phyloP scores from a whole-genome alignment of 2,888 invertebrate species.

The Melanotus villosus region DNA sequence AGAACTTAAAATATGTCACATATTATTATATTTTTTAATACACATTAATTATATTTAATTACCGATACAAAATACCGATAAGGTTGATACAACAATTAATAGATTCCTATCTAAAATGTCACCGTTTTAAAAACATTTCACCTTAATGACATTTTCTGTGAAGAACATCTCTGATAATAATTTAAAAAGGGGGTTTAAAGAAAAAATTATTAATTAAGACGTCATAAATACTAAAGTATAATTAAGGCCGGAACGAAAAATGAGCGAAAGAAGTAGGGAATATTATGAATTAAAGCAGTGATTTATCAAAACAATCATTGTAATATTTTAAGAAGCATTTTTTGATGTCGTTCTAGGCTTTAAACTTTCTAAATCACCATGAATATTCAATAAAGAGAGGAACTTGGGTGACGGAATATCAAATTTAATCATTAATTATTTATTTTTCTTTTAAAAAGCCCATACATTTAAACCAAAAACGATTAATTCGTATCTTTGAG shows the following conservation, averaged over 20 bases:
- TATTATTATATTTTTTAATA: background rate
- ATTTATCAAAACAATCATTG: slow-evolving; percentile 16
- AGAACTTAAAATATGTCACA: slow-evolving; percentile 12
- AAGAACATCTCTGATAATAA: background rate
- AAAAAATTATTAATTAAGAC: slow-evolving; percentile 14
- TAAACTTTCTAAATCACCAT: slow-evolving; percentile 7
- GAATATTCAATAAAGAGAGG: slow-evolving; percentile 15
- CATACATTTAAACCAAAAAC: no score
- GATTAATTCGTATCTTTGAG: no score
- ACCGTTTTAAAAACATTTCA: slow-evolving; percentile 9
- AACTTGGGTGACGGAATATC: background rate
- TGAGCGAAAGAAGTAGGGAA: slow-evolving; percentile 2
- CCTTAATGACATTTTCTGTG: slow-evolving; percentile 3
- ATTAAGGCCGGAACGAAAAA: background rate
- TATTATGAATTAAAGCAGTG: slow-evolving; percentile 13
- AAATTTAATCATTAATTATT: slow-evolving; percentile 7
- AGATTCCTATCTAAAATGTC: background rate
- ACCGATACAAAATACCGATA: slow-evolving; percentile 5
- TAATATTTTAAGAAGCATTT: slow-evolving; percentile 11
- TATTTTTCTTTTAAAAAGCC: background rate
- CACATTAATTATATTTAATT: slow-evolving; percentile 1
- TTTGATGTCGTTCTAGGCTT: background rate
- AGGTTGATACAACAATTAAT: slow-evolving; percentile 5
- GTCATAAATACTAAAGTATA: background rate
- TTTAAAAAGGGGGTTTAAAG: background rate